phyloP scores from a whole-genome alignment of 2,113 vertebrate genomes.

The Pseudorasbora parva region DNA sequence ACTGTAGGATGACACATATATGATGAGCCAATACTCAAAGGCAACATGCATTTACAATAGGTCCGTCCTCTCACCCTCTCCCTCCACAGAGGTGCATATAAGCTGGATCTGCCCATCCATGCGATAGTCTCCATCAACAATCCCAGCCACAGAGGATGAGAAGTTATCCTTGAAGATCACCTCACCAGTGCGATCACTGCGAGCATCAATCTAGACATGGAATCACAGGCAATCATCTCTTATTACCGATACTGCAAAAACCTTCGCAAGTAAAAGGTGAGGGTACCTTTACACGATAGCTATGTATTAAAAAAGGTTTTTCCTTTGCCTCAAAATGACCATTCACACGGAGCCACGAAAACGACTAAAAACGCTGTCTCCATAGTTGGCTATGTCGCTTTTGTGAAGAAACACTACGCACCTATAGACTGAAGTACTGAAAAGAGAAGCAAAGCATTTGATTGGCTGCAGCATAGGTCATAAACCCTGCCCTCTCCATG shows the following conservation, averaged over 20 bases:
- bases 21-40: not conserved
- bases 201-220: conserved; percentile 87
- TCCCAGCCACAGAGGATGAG: conserved; percentile 87
- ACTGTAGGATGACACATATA: conserved; percentile 73
- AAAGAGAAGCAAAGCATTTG: too few relatives aligned
- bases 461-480: too few relatives aligned
- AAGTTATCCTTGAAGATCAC: conserved; percentile 99
- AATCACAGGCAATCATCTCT: not conserved
- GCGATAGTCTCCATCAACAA: conserved; percentile 95
- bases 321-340: too few relatives aligned
- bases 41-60: not conserved
- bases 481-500: too few relatives aligned
- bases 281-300: too few relatives aligned
- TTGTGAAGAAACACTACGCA: too few relatives aligned
- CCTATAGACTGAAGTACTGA: too few relatives aligned
- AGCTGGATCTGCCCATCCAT: conserved; percentile 92
- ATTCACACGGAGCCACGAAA: too few relatives aligned
- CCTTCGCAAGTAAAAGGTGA: not conserved
- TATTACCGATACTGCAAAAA: not conserved
- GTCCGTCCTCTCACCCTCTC: conserved; percentile 82
- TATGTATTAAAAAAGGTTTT: not conserved
- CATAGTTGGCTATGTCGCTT: too few relatives aligned
- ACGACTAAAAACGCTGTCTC: too few relatives aligned
- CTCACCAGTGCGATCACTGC: conserved; percentile 94
- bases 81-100: conserved; percentile 93